Conservation (phyloP, 2,113 vertebrate species). For the Astur gentilis region DNA sequence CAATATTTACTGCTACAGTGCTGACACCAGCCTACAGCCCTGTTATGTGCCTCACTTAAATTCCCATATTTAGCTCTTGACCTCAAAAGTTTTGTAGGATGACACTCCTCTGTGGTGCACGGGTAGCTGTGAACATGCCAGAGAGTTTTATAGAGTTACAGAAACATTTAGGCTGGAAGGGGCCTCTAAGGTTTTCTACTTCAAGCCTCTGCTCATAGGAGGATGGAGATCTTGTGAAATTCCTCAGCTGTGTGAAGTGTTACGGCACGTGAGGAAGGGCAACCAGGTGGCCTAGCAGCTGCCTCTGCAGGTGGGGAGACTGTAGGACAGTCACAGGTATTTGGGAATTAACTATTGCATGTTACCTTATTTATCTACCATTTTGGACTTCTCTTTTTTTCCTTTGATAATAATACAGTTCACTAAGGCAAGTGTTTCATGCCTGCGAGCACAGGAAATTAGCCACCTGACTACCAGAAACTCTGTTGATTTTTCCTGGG, state of each 20-base stretch:
- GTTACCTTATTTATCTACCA: neutral
- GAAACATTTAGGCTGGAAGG: neutral
- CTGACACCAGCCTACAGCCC: neutral
- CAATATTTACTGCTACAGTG: neutral
- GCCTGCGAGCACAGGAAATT: neutral
- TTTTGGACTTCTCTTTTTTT: neutral
- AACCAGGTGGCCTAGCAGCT: neutral
- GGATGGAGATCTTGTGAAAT: neutral
- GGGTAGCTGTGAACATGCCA: neutral
- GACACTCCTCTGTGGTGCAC: neutral
- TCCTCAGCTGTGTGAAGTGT: neutral
- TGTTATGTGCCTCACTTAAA: neutral
- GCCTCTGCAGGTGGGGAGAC: neutral
- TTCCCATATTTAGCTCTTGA: neutral
- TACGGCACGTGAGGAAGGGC: neutral
- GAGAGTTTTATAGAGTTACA: neutral
- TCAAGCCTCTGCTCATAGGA: neutral
- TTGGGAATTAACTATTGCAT: neutral
- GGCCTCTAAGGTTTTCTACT: neutral
- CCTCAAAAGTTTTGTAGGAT: neutral
- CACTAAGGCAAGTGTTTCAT: neutral
- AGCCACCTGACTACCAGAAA: neutral
- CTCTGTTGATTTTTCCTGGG: neutral
- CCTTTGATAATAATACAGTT: neutral
- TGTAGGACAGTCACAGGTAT: neutral